Conservation (phyloP, 2,888 invertebrate genomes). For the Augochlorella aurata region DNA sequence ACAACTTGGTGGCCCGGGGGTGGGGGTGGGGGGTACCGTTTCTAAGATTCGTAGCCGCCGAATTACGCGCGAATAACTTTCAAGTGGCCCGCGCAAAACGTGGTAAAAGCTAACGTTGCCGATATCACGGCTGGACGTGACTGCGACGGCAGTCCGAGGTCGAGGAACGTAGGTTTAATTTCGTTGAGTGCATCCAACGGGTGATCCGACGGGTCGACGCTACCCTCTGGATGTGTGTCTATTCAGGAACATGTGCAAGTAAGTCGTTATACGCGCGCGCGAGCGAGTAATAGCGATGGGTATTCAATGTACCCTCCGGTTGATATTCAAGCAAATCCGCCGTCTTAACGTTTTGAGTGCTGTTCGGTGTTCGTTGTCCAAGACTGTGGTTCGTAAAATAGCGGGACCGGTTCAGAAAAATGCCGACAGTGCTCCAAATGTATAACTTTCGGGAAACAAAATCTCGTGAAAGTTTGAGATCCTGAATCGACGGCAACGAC, state of each 20-base stretch:
- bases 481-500: too few species aligned
- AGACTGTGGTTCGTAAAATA: neutral
- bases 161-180: conserved; percentile 79
- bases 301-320: conserved; percentile 35
- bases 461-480: neutral
- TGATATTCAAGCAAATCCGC: conserved; percentile 34
- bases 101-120: conserved; percentile 60
- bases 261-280: conserved; percentile 31
- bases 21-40: too few species aligned
- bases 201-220: conserved; percentile 68
- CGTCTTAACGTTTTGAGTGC: conserved; percentile 27
- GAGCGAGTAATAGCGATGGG: conserved; percentile 32
- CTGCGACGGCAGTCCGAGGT: conserved; percentile 66
- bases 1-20: neutral
- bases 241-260: conserved; percentile 46
- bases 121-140: conserved; percentile 62
- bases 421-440: neutral
- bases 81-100: conserved; percentile 44
- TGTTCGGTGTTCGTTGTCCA: conserved; percentile 21
- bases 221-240: conserved; percentile 50
- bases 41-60: conserved; percentile 23
- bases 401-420: neutral
- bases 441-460: neutral
- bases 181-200: conserved; percentile 81
- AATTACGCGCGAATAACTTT: conserved; percentile 49